phyloP scores from a whole-genome alignment of 2,797 vertebrate genomes.

The Rachycentron canadum region DNA sequence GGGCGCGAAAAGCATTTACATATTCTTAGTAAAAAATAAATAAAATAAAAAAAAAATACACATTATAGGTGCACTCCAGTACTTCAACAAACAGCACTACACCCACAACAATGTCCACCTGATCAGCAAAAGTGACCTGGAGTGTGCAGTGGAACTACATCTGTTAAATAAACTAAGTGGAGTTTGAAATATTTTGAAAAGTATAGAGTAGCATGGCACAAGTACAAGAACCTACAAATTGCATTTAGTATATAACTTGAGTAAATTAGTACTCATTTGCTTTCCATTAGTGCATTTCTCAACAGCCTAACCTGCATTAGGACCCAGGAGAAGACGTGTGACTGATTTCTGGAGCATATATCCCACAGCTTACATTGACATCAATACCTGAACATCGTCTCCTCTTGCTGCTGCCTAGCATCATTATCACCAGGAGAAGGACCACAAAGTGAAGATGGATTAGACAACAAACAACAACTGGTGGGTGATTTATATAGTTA shows the following conservation, averaged over 20 bases:
- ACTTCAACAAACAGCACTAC: too few relatives aligned
- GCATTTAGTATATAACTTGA: neutral
- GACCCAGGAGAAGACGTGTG: neutral
- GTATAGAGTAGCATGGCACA: too few relatives aligned
- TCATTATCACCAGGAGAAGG: conserved; percentile 46
- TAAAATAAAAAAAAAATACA: too few relatives aligned
- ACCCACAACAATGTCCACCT: too few relatives aligned
- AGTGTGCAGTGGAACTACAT: neutral
- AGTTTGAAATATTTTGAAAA: too few relatives aligned
- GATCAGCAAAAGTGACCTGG: too few relatives aligned
- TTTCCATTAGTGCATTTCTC: neutral
- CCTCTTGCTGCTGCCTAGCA: conserved; percentile 23
- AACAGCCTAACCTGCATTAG: neutral
- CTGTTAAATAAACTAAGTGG: too few relatives aligned
- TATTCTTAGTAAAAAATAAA: too few relatives aligned
- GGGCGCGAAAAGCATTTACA: too few relatives aligned
- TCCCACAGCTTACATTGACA: neutral
- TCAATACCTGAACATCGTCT: neutral
- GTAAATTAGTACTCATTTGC: neutral
- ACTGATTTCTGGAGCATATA: neutral
- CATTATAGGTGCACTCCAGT: too few relatives aligned
- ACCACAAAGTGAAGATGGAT: conserved; percentile 56
- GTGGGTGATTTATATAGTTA: conserved; percentile 57
- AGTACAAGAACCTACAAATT: neutral
- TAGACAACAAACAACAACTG: conserved; percentile 45